Evolutionary conservation across 2,113 vertebrate species (phyloP).

Genomic region (Malurus alboscapulatus): DNA sequence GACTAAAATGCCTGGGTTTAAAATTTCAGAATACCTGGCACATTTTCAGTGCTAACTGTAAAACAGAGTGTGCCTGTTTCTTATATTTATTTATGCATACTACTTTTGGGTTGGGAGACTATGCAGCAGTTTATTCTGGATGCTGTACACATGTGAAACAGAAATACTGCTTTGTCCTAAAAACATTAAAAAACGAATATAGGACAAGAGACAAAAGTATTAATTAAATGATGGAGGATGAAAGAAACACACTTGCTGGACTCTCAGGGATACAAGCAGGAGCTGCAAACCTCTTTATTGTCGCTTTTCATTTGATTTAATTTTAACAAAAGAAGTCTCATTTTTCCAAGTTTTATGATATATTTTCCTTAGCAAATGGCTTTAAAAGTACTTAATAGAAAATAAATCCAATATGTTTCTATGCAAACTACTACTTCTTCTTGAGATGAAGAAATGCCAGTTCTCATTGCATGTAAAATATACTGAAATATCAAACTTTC

Average conservation of each 20-base stretch:
- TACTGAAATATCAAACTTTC: background rate
- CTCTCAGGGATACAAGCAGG: background rate
- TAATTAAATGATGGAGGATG: background rate
- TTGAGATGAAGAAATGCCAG: background rate
- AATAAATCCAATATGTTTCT: background rate
- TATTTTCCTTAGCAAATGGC: background rate
- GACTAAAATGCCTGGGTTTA: background rate
- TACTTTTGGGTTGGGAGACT: background rate
- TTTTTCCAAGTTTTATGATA: background rate
- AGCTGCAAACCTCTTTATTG: background rate
- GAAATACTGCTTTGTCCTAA: background rate
- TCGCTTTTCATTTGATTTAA: background rate
- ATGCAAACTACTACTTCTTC: background rate
- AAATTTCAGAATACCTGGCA: background rate
- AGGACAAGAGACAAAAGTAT: background rate
- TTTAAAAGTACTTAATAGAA: background rate
- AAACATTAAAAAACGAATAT: background rate
- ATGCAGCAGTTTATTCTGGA: background rate
- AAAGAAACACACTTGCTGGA: background rate
- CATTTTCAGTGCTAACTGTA: background rate
- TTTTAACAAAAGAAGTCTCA: background rate
- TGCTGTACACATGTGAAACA: background rate
- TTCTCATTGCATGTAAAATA: background rate
- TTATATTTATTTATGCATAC: background rate
- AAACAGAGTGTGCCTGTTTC: background rate